Evolutionary conservation across 2,113 vertebrate species (phyloP).

Genomic region (Anhinga rufa): DNA sequence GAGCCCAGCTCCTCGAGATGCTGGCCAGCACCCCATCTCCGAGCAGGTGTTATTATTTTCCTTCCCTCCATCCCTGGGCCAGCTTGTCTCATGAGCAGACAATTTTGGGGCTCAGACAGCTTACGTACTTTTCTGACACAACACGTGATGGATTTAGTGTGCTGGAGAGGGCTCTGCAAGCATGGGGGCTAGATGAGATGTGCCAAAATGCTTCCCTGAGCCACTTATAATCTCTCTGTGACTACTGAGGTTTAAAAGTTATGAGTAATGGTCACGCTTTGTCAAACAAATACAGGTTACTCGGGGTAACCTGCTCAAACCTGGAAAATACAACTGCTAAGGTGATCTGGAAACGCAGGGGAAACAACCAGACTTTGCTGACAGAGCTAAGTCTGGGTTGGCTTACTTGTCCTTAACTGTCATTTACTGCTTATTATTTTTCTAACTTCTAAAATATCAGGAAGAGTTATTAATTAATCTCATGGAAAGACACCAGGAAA

Average conservation of each 20-base stretch:
- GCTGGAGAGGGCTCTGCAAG: not conserved
- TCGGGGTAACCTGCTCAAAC: not conserved
- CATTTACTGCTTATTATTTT: not conserved
- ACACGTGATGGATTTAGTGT: not conserved
- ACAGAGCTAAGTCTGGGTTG: not conserved
- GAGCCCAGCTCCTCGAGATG: not conserved
- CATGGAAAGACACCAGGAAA: not conserved
- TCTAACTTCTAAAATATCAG: not conserved
- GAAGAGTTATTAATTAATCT: not conserved
- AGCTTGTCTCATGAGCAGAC: not conserved
- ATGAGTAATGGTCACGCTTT: accelerated
- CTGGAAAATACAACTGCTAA: not conserved
- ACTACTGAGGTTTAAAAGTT: not conserved
- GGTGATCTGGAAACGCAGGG: not conserved
- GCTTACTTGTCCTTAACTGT: not conserved
- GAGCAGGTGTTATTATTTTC: not conserved
- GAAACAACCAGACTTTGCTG: not conserved
- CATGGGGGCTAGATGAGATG: not conserved
- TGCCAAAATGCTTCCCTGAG: not conserved
- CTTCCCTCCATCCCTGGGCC: not conserved
- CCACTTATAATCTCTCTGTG: not conserved
- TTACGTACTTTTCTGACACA: not conserved
- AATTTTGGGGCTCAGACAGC: not conserved
- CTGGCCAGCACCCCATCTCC: not conserved
- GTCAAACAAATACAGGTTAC: not conserved